Percentiles rank a stretch among this genome's conserved stretches.
These are phyloP conservation scores for Zelleria hepariella DNA, from an alignment of 2,888 invertebrate genomes.

Conservation along the genomic window DNA sequence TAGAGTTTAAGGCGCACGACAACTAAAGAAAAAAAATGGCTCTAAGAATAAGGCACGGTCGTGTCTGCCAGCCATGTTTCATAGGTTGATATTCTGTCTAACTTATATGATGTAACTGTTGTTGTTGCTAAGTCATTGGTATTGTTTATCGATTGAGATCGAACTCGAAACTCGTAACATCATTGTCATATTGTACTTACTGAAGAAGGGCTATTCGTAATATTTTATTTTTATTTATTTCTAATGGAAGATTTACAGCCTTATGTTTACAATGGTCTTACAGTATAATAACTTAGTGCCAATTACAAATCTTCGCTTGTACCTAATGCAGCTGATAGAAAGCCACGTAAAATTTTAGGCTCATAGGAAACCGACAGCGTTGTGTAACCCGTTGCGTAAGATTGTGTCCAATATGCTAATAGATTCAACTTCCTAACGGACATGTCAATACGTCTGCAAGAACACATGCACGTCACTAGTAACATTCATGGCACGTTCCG, in stretches of 20 bases:
- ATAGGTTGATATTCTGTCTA: background rate
- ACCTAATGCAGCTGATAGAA: slow-evolving; percentile 43
- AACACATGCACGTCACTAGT: slow-evolving; percentile 12
- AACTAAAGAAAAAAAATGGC: background rate
- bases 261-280: no score
- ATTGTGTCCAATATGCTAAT: slow-evolving; percentile 47
- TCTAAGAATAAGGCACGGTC: background rate
- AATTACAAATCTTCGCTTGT: no score
- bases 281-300: no score
- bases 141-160: no score
- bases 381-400: slow-evolving; percentile 55
- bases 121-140: no score
- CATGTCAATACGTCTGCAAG: slow-evolving; percentile 36
- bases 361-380: slow-evolving; percentile 41
- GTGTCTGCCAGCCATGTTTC: background rate
- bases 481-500: background rate
- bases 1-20: background rate
- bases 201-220: no score
- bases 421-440: slow-evolving; percentile 59
- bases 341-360: slow-evolving; percentile 31
- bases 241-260: no score
- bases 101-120: background rate
- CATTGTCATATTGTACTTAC: no score
- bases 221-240: no score
- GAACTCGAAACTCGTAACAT: no score